A percentile compares a stretch with the other conserved stretches of the same genome.
Evolutionary conservation across 1,140 invertebrate species (phyloP).

Genomic region (Drosophila lacteicornis): DNA sequence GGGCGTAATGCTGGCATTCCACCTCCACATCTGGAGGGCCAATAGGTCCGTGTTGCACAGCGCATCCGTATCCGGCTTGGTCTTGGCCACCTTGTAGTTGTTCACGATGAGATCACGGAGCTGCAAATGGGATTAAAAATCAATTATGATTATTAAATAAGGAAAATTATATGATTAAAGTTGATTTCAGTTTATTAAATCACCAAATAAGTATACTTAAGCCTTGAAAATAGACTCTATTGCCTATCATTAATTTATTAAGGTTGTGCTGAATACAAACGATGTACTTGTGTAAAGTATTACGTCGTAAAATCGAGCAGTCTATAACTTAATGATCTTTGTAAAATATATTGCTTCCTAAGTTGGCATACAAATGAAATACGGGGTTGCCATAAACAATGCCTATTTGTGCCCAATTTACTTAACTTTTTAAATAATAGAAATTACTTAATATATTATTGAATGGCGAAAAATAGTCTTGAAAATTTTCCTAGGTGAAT

Average conservation of each 20-base stretch:
- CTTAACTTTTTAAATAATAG: too few relatives aligned
- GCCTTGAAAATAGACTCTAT: constrained; percentile 1
- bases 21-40: constrained; percentile 87
- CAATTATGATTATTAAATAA: background rate
- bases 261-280: constrained; percentile 17
- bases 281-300: constrained; percentile 8
- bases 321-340: background rate
- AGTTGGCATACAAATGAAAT: background rate
- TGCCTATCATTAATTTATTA: background rate
- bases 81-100: constrained; percentile 86
- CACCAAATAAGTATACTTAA: background rate
- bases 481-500: background rate
- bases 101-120: constrained; percentile 86
- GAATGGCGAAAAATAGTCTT: too few relatives aligned
- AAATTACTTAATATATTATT: too few relatives aligned
- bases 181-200: background rate
- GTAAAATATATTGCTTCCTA: constrained; percentile 14
- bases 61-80: constrained; percentile 81
- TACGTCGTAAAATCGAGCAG: background rate
- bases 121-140: constrained; percentile 23
- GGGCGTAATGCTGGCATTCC: constrained; percentile 87
- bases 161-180: background rate
- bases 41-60: constrained; percentile 87
- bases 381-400: background rate
- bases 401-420: too few relatives aligned